These are phyloP conservation scores for Phaonia tiefii DNA, from an alignment of 2,888 invertebrate species.

Conservation along the genomic window DNA sequence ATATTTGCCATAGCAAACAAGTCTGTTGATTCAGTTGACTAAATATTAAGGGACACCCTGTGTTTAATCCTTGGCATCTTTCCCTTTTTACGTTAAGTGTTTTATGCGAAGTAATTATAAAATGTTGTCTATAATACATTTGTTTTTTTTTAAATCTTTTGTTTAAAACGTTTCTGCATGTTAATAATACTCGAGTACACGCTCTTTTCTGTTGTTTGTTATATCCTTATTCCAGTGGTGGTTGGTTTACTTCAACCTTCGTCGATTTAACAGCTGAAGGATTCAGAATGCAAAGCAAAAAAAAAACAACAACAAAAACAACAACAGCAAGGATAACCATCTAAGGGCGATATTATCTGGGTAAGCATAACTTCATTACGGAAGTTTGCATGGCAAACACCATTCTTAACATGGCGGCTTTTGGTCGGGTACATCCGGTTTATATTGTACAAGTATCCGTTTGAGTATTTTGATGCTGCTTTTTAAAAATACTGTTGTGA, in stretches of 20 bases:
- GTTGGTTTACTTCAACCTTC: not conserved
- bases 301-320: too few relatives aligned
- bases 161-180: constrained; percentile 8
- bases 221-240: constrained; percentile 12
- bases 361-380: constrained; percentile 76
- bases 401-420: constrained; percentile 67
- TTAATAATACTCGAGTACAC: constrained; percentile 10
- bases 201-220: constrained; percentile 9
- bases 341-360: constrained; percentile 38
- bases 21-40: too few relatives aligned
- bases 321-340: too few relatives aligned
- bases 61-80: too few relatives aligned
- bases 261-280: not conserved
- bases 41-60: too few relatives aligned
- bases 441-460: constrained; percentile 39
- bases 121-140: not conserved
- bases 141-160: too few relatives aligned
- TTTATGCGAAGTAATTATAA: too few relatives aligned
- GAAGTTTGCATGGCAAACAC: constrained; percentile 71
- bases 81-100: too few relatives aligned
- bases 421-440: constrained; percentile 55
- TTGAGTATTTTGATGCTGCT: constrained; percentile 6
- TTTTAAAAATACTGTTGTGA: not conserved
- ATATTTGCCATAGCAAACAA: constrained; percentile 46
- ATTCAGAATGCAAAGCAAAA: too few relatives aligned